Evolutionary conservation across 2,888 invertebrate species (phyloP).

Genomic region (Punctoribates punctum): DNA sequence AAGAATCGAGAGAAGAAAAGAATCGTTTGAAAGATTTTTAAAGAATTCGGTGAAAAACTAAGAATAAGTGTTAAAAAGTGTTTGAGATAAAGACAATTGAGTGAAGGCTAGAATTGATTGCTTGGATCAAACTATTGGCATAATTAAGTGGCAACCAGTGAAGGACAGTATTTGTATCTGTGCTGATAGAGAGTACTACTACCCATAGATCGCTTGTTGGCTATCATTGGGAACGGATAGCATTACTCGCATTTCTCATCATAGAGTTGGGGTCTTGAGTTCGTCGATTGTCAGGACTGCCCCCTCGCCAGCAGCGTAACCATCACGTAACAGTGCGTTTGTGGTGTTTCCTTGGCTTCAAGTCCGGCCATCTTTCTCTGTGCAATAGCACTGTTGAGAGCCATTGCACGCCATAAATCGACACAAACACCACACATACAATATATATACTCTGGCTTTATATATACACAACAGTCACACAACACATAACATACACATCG

Average conservation of each 20-base stretch:
- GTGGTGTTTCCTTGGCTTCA: constrained; percentile 31
- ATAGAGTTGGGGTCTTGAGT: constrained; percentile 12
- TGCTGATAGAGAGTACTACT: neutral
- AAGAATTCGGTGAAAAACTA: neutral
- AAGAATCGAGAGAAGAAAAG: neutral
- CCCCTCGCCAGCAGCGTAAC: constrained; percentile 23
- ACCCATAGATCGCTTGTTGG: neutral
- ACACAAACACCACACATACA: constrained; percentile 19
- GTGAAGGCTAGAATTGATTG: neutral
- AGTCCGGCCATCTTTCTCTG: constrained; percentile 29
- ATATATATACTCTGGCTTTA: neutral
- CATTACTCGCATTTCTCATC: constrained; percentile 19
- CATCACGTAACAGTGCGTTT: constrained; percentile 29
- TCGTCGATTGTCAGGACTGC: neutral
- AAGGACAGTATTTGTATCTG: neutral
- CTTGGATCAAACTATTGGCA: neutral
- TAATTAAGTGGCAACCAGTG: neutral
- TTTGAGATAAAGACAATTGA: neutral
- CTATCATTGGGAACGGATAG: constrained; percentile 22
- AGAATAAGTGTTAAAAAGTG: neutral
- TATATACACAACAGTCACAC: constrained; percentile 26
- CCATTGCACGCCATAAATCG: constrained; percentile 34
- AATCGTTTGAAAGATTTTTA: neutral
- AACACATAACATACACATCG: constrained; percentile 28
- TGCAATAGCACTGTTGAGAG: neutral